phyloP scores from a whole-genome alignment of 2,888 invertebrate species.

The Cephus pulcher region DNA sequence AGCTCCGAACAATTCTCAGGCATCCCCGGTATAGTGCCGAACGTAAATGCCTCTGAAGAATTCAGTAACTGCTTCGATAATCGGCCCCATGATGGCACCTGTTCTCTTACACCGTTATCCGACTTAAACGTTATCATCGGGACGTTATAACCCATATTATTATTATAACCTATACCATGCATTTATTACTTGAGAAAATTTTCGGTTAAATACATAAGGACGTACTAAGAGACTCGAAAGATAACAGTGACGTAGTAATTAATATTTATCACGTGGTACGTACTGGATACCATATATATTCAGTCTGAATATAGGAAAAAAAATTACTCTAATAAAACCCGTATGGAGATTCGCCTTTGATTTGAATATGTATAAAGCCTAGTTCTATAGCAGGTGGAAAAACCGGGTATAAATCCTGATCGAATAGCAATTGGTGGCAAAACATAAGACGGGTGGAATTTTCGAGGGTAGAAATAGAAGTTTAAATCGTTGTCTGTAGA shows the following conservation, averaged over 20 bases:
- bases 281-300: too few relatives aligned
- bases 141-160: constrained; percentile 19
- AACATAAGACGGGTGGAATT: not conserved
- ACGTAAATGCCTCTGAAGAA: constrained; percentile 32
- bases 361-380: not conserved
- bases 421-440: not conserved
- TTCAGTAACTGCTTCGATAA: constrained; percentile 44
- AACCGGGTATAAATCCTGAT: not conserved
- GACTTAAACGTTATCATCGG: constrained; percentile 31
- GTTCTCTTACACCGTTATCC: constrained; percentile 15
- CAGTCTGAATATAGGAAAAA: not conserved
- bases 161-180: constrained; percentile 35
- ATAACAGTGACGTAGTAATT: too few relatives aligned
- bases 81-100: constrained; percentile 43
- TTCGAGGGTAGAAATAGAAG: not conserved
- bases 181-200: constrained; percentile 12
- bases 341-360: not conserved
- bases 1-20: not conserved
- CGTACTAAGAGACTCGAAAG: too few relatives aligned
- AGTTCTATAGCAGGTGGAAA: not conserved
- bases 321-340: not conserved
- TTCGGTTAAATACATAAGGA: not conserved
- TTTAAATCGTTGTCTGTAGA: not conserved
- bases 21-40: constrained; percentile 20
- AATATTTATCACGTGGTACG: too few relatives aligned